A percentile compares a stretch with the other conserved stretches of the same genome.
Evolutionary conservation across 2,797 vertebrate species (phyloP).

Genomic region (Cercopithecus petaurista): DNA sequence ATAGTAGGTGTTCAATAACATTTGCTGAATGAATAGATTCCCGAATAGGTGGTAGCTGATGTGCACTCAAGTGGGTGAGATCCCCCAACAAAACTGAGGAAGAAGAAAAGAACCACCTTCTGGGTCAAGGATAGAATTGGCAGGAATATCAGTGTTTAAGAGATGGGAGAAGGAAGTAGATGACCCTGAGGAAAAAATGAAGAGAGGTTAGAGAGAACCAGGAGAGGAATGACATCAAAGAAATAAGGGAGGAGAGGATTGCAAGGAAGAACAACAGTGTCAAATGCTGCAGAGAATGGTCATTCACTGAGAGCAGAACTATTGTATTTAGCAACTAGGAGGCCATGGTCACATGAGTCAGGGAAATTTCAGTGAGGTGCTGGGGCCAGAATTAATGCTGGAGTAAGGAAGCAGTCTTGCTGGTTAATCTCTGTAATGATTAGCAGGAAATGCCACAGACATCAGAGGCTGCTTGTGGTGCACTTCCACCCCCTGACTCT

Average conservation of each 20-base stretch:
- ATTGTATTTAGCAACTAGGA: not conserved
- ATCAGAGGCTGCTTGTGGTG: not conserved
- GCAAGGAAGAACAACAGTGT: not conserved
- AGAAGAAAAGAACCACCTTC: not conserved
- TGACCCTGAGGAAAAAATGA: not conserved
- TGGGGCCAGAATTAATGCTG: not conserved
- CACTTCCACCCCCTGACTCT: not conserved
- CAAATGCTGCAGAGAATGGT: not conserved
- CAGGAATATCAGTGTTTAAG: not conserved
- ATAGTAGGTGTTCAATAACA: not conserved
- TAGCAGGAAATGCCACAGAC: not conserved
- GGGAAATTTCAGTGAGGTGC: not conserved
- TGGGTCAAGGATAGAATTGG: not conserved
- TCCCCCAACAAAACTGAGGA: not conserved
- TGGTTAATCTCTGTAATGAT: not conserved
- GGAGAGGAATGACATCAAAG: not conserved
- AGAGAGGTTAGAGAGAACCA: not conserved
- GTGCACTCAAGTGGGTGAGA: not conserved
- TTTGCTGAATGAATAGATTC: not conserved
- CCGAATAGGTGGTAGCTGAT: not conserved
- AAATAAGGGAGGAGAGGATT: not conserved
- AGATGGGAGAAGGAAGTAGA: slow-evolving; percentile 6
- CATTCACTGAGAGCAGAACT: not conserved
- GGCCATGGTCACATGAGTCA: not conserved
- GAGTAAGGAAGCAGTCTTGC: not conserved